phyloP scores from a whole-genome alignment of 2,797 vertebrate species.

The Enteromius afrohamiltoni region DNA sequence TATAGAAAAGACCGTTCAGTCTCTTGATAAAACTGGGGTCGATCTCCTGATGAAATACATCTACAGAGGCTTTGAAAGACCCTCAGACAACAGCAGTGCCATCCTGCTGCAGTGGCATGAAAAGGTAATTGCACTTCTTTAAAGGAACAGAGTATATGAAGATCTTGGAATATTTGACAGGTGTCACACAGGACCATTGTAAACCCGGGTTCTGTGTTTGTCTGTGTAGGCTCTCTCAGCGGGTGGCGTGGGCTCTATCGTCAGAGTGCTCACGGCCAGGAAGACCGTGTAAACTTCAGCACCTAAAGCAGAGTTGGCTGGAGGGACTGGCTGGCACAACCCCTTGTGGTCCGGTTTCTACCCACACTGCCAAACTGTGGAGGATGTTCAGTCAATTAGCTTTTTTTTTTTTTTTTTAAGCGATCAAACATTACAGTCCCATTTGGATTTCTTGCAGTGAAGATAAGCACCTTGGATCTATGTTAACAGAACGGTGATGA shows the following conservation, averaged over 20 bases:
- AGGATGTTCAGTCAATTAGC: conserved; percentile 35
- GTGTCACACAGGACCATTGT: background rate
- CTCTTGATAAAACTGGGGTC: conserved; percentile 91
- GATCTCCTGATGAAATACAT: conserved; percentile 99
- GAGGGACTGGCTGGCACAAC: conserved; percentile 61
- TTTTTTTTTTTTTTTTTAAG: background rate
- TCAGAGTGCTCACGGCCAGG: conserved; percentile 94
- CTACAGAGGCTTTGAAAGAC: conserved; percentile 97
- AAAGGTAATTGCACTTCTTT: conserved; percentile 80
- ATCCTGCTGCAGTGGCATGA: conserved; percentile 97
- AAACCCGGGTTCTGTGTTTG: conserved; percentile 11
- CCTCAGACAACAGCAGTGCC: conserved; percentile 97
- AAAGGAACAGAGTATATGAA: background rate
- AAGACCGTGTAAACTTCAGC: conserved; percentile 86
- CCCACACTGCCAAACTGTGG: conserved; percentile 55
- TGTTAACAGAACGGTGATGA: conserved; percentile 19
- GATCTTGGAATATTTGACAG: background rate
- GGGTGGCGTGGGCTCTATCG: conserved; percentile 95
- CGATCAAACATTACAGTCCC: conserved; percentile 38
- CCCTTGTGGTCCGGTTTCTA: conserved; percentile 43
- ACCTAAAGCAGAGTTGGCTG: conserved; percentile 39
- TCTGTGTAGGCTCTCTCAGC: conserved; percentile 87
- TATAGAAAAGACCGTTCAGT: conserved; percentile 95
- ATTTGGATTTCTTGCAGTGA: conserved; percentile 41
- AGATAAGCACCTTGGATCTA: conserved; percentile 38